A percentile compares a stretch with the other conserved stretches of the same genome.
phyloP scores from a whole-genome alignment of 2,888 invertebrate genomes.

The Timema podura region DNA sequence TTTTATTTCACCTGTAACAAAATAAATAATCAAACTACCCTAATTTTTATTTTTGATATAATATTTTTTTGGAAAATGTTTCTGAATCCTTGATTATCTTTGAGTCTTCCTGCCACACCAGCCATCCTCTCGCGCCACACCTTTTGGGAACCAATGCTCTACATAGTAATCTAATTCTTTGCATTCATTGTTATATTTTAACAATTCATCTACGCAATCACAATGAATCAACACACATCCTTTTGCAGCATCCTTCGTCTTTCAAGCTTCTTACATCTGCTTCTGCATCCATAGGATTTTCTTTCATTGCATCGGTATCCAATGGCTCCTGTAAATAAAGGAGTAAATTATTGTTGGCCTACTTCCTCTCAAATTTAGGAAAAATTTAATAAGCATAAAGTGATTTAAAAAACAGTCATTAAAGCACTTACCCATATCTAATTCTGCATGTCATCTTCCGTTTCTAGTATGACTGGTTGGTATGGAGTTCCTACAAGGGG shows the following conservation, averaged over 20 bases:
- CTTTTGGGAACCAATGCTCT: too few species aligned
- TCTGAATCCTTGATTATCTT: too few species aligned
- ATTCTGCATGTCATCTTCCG: too few species aligned
- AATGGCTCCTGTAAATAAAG: background rate
- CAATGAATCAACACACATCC: background rate
- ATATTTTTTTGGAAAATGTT: too few species aligned
- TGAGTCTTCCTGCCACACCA: too few species aligned
- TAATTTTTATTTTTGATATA: too few species aligned
- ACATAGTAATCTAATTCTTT: background rate
- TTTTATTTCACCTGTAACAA: too few species aligned
- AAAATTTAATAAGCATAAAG: background rate
- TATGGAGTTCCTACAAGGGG: background rate
- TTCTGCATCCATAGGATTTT: background rate
- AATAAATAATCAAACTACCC: too few species aligned
- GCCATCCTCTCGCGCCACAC: too few species aligned
- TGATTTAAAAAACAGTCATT: background rate
- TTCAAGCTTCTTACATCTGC: constrained; percentile 5
- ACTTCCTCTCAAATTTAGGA: background rate
- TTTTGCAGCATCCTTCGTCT: background rate
- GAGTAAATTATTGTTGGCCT: background rate
- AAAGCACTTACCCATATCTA: background rate
- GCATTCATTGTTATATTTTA: constrained; percentile 4
- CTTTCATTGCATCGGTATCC: background rate
- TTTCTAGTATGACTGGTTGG: background rate
- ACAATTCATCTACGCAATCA: background rate